Conservation (phyloP, 2,888 invertebrate genomes). For the Odontomyia ornata region DNA sequence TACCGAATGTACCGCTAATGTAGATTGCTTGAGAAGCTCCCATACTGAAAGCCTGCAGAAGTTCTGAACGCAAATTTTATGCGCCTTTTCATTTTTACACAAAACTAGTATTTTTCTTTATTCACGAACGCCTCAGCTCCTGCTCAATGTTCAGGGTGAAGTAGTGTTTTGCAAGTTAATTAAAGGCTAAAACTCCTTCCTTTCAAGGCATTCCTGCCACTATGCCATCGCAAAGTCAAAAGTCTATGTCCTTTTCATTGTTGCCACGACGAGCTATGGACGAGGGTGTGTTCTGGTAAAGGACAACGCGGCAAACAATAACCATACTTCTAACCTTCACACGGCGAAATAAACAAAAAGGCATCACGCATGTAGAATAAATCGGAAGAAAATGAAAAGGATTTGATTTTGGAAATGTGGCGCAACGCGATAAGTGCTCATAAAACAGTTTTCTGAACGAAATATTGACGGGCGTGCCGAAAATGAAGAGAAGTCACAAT, state of each 20-base stretch:
- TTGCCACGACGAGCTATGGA: neutral
- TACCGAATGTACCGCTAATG: too few species aligned
- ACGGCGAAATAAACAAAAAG: neutral
- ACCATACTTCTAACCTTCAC: neutral
- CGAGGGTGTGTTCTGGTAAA: conserved; percentile 30
- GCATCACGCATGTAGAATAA: neutral
- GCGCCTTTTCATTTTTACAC: too few species aligned
- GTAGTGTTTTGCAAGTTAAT: neutral
- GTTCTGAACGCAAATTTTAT: too few species aligned
- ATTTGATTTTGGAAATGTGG: neutral
- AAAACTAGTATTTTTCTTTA: too few species aligned
- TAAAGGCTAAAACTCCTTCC: neutral
- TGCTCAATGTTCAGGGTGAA: neutral
- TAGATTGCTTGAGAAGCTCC: too few species aligned
- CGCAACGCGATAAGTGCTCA: neutral
- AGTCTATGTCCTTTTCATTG: conserved; percentile 9
- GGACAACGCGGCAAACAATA: neutral
- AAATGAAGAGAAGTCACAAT: conserved; percentile 15
- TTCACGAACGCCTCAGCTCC: too few species aligned
- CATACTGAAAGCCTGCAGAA: too few species aligned
- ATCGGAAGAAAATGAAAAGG: neutral
- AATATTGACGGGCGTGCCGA: conserved; percentile 25
- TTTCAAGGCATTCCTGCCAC: neutral
- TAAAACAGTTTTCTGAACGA: neutral
- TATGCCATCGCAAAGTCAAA: neutral